These are phyloP conservation scores for Schlechtendalia chinensis DNA, from an alignment of 1,140 invertebrate species.

Conservation along the genomic window DNA sequence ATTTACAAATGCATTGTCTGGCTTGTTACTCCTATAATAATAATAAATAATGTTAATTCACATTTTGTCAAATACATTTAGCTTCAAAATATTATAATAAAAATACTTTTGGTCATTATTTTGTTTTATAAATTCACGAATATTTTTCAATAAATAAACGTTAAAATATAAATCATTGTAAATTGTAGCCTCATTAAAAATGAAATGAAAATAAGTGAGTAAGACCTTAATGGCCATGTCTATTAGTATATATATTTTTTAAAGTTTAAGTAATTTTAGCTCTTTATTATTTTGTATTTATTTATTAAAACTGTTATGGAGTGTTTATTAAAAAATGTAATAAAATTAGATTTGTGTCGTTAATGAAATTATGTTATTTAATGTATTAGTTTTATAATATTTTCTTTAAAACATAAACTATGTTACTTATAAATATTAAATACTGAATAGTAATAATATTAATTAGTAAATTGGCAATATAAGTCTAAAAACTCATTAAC, in stretches of 20 bases:
- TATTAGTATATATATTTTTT: conserved; percentile 1
- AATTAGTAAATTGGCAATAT: background rate
- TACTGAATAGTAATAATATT: no score
- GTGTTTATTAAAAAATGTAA: conserved; percentile 37
- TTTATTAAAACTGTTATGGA: conserved; percentile 44
- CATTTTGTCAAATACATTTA: background rate
- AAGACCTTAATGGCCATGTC: background rate
- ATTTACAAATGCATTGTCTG: conserved; percentile 7
- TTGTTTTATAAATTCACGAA: background rate
- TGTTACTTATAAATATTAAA: background rate
- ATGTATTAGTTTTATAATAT: background rate
- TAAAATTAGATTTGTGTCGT: conserved; percentile 40
- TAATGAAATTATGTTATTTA: conserved; percentile 26
- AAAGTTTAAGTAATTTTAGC: background rate
- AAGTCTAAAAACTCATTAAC: no score
- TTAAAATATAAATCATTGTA: background rate
- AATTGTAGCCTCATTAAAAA: background rate
- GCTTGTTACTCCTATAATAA: background rate
- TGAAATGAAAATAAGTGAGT: background rate
- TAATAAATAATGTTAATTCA: background rate
- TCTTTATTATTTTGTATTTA: conserved; percentile 38
- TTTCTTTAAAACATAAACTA: background rate
- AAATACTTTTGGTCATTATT: background rate
- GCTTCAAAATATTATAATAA: conserved; percentile 10
- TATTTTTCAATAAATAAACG: background rate